These are phyloP conservation scores for Callipepla californica DNA, from an alignment of 2,113 vertebrate species.

Conservation along the genomic window DNA sequence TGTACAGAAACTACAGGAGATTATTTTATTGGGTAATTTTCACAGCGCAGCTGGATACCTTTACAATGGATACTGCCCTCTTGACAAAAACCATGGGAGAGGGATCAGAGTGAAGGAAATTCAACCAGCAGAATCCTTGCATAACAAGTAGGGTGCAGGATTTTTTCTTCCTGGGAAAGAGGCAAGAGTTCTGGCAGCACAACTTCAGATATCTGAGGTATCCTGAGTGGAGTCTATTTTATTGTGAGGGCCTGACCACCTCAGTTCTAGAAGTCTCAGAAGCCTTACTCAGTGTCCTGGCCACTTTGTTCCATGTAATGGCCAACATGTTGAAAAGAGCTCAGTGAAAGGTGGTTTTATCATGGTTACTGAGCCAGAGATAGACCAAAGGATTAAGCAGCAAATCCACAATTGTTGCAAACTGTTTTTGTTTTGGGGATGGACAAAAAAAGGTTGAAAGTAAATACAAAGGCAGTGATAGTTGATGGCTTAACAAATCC, in stretches of 20 bases:
- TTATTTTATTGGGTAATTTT: conserved; percentile 67
- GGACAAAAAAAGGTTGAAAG: neutral
- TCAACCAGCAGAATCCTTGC: conserved; percentile 5
- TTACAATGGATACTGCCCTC: conserved; percentile 37
- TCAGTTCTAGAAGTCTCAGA: neutral
- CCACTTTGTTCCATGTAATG: neutral
- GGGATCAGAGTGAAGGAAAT: conserved; percentile 12
- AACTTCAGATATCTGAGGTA: neutral
- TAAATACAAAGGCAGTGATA: neutral
- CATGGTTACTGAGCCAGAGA: neutral
- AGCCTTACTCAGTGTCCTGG: neutral
- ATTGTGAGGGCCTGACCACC: neutral
- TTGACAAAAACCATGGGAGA: conserved; percentile 18
- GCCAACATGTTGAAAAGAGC: neutral
- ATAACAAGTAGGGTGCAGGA: conserved; percentile 24
- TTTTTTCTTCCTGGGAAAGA: conserved; percentile 48
- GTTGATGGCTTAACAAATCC: neutral
- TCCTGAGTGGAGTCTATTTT: neutral
- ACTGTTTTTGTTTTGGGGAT: neutral
- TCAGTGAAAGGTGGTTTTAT: neutral
- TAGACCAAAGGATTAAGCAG: neutral
- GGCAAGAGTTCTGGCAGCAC: conserved; percentile 14
- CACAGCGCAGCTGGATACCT: neutral
- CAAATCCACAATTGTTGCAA: neutral
- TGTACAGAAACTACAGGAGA: conserved; percentile 33